Evolutionary conservation across 2,888 invertebrate species (phyloP).

Genomic region (Gortyna flavago): DNA sequence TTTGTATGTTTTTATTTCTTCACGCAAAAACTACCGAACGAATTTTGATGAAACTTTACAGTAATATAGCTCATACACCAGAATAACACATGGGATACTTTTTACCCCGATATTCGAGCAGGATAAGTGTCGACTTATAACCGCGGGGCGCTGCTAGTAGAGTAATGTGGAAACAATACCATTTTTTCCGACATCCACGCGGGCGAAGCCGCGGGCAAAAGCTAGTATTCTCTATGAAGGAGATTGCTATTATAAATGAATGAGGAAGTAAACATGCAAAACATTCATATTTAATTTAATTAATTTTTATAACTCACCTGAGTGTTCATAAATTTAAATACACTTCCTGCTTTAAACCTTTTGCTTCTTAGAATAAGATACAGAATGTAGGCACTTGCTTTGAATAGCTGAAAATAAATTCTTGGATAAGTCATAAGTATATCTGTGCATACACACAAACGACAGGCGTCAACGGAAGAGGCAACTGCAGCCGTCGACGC

Average conservation of each 20-base stretch:
- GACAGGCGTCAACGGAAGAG: not conserved
- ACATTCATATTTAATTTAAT: not conserved
- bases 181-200: too few relatives aligned
- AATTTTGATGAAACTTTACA: too few relatives aligned
- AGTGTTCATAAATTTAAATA: slow-evolving; percentile 95
- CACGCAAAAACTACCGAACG: too few relatives aligned
- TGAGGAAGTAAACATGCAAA: slow-evolving; percentile 24
- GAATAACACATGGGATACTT: too few relatives aligned
- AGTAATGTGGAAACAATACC: too few relatives aligned
- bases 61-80: too few relatives aligned
- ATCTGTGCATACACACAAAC: not conserved
- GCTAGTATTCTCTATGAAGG: slow-evolving; percentile 7
- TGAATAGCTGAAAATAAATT: slow-evolving; percentile 89
- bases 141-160: too few relatives aligned
- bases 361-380: slow-evolving; percentile 94
- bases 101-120: too few relatives aligned
- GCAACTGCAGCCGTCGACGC: not conserved
- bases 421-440: slow-evolving; percentile 1
- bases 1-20: too few relatives aligned
- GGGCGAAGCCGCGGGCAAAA: too few relatives aligned
- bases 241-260: not conserved
- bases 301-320: slow-evolving; percentile 90
- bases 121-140: too few relatives aligned
- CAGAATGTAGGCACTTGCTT: slow-evolving; percentile 92
- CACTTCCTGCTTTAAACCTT: slow-evolving; percentile 95